Percentiles rank a stretch among this genome's conserved stretches.
phyloP scores from a whole-genome alignment of 2,797 vertebrate genomes.

The Rhinella marina region DNA sequence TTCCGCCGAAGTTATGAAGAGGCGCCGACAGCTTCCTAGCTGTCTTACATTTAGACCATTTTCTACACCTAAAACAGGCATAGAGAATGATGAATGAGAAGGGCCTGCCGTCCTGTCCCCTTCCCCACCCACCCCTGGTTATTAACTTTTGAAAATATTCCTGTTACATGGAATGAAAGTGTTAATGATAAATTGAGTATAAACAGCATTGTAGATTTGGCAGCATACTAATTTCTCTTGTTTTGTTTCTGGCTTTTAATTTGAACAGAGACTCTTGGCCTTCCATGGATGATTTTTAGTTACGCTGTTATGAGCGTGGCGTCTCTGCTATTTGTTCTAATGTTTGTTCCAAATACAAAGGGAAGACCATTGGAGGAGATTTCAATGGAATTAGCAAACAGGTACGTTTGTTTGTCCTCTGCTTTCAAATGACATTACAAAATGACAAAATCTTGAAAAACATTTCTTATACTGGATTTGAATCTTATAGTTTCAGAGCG shows the following conservation, averaged over 20 bases:
- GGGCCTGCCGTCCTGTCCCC: too few relatives aligned
- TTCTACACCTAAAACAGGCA: too few relatives aligned
- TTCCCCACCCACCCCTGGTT: not conserved
- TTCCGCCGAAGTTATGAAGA: too few relatives aligned
- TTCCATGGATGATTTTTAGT: slow-evolving; percentile 88
- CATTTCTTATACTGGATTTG: not conserved
- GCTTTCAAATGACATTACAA: not conserved
- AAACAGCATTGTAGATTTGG: not conserved
- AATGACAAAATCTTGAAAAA: not conserved
- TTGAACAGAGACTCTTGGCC: slow-evolving; percentile 83
- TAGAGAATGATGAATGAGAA: too few relatives aligned
- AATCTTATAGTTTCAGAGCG: not conserved
- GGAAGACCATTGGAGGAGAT: slow-evolving; percentile 93
- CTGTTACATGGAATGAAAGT: not conserved
- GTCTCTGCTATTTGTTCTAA: slow-evolving; percentile 85
- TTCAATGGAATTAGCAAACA: slow-evolving; percentile 88
- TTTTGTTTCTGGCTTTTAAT: slow-evolving; percentile 52
- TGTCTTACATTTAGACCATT: too few relatives aligned
- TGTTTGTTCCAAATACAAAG: slow-evolving; percentile 91
- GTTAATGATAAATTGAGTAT: not conserved
- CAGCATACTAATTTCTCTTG: slow-evolving; percentile 9
- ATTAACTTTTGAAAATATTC: not conserved
- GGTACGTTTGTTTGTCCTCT: slow-evolving; percentile 72
- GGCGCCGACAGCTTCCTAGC: too few relatives aligned
- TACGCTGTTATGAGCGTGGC: slow-evolving; percentile 88